Conservation (phyloP, 1,140 invertebrate genomes). For the Mylabris phalerata region DNA sequence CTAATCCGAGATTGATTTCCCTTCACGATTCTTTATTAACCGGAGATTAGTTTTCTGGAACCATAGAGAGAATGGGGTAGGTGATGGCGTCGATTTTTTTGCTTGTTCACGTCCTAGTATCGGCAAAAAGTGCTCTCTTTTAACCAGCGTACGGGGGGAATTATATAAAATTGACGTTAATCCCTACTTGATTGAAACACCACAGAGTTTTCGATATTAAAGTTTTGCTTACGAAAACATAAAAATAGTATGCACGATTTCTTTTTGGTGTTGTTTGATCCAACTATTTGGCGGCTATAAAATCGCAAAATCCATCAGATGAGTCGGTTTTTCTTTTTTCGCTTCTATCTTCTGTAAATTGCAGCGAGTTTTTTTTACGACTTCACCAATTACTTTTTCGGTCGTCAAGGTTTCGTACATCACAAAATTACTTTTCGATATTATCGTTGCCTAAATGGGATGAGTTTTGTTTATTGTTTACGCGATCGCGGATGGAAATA, state of each 20-base stretch:
- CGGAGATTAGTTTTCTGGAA: constrained; percentile 6
- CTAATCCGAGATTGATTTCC: constrained; percentile 14
- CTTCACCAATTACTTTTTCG: constrained; percentile 11
- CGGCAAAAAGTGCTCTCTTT: too few relatives aligned
- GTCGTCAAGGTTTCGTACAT: neutral
- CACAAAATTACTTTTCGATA: constrained; percentile 8
- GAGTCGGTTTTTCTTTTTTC: too few relatives aligned
- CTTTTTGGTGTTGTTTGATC: too few relatives aligned
- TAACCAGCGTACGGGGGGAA: too few relatives aligned
- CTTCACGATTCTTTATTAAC: constrained; percentile 15
- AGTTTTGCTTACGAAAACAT: too few relatives aligned
- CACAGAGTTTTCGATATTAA: too few relatives aligned
- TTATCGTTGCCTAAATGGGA: neutral
- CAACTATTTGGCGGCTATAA: neutral
- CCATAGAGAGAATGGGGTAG: neutral
- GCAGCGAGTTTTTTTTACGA: constrained; percentile 6
- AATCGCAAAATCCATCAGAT: constrained; percentile 14
- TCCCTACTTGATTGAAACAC: too few relatives aligned
- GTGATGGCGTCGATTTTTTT: neutral
- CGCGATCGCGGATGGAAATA: constrained; percentile 6
- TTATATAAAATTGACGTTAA: too few relatives aligned
- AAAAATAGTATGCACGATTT: too few relatives aligned
- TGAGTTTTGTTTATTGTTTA: constrained; percentile 11
- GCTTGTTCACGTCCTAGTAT: too few relatives aligned
- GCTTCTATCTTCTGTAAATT: neutral